Base-by-base conservation (phyloP, 2,888 invertebrate genomes). In the Melieria omissa region DNA sequence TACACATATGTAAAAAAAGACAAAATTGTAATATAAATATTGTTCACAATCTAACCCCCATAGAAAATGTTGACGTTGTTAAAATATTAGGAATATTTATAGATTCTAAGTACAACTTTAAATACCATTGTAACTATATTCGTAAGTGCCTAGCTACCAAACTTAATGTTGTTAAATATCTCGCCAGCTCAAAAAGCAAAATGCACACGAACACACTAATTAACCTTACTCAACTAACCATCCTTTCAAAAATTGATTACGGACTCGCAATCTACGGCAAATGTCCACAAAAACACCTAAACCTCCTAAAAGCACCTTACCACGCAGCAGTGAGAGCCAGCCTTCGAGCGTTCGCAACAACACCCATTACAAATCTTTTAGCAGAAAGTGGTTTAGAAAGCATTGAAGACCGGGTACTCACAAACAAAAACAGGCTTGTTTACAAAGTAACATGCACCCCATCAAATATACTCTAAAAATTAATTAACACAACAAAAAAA, bases 201-300 rank as follows among this genome's bases (percentile, higher is more conserved):
- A 49, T 62, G 3, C 65, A 71, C 52, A 55, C 65, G 4, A 44
- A 60, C 0, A 61, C 14, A 14, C 54, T 65, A 9, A 55, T 65
- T 29, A 46, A 63, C 14, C 29, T 55, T 5, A 54, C 68, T 8
- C 68, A 46, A 65, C 10, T 65, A 29, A 12, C 70, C 44, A 45
- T 73, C 4, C 46, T 74, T 12, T 67, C 65, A 10, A 72, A 72
- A 55, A 66, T 74, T 2, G 70, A 72, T 52, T 72, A 72, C 14
- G 63, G 65, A n/a, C 63, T 69, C 5, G 41, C 60, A 9, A 72
- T 74, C 14, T 74, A 66, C 45, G 72, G 74, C 14, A 57, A 57
- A 41, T 60, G 63, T 46, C 45, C 70, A 4, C 46, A 49, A 16
- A 16, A 54, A 29, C 49, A 69, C 29, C 49, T 65, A 4, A 68